These are phyloP conservation scores for Dendrolimus kikuchii DNA, from an alignment of 1,140 invertebrate genomes.

Conservation along the genomic window DNA sequence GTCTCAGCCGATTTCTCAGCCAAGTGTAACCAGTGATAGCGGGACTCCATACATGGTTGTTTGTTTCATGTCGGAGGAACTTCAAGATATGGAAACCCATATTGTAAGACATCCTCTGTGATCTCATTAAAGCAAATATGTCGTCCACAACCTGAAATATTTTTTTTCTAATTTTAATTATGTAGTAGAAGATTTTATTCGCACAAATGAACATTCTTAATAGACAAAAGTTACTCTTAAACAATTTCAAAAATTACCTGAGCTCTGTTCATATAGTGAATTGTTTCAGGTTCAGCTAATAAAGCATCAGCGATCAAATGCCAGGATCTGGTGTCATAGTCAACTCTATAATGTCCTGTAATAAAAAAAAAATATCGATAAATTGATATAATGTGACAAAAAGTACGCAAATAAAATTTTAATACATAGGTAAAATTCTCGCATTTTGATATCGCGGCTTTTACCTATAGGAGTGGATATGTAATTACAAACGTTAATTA, in stretches of 20 bases:
- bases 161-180: neutral
- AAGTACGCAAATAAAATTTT: too few species aligned
- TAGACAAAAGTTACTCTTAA: conserved; percentile 1
- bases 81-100: conserved; percentile 73
- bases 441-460: too few species aligned
- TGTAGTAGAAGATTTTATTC: too few species aligned
- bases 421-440: too few species aligned
- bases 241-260: conserved; percentile 31
- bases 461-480: too few species aligned
- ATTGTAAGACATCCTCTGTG: conserved; percentile 55
- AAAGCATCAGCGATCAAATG: conserved; percentile 69
- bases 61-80: conserved; percentile 76
- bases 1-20: conserved; percentile 62
- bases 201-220: neutral
- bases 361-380: conserved; percentile 10
- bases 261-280: conserved; percentile 52
- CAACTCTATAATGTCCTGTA: conserved; percentile 83
- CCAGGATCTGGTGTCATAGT: conserved; percentile 82
- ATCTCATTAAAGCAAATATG: conserved; percentile 77
- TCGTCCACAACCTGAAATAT: conserved; percentile 80
- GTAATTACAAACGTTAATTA: too few species aligned
- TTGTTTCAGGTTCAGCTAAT: conserved; percentile 33
- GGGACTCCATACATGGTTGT: conserved; percentile 78
- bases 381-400: neutral
- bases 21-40: conserved; percentile 74